A percentile compares a stretch with the other conserved stretches of the same genome.
Conservation (phyloP, 2,113 vertebrate species). For the Axis porcinus region DNA sequence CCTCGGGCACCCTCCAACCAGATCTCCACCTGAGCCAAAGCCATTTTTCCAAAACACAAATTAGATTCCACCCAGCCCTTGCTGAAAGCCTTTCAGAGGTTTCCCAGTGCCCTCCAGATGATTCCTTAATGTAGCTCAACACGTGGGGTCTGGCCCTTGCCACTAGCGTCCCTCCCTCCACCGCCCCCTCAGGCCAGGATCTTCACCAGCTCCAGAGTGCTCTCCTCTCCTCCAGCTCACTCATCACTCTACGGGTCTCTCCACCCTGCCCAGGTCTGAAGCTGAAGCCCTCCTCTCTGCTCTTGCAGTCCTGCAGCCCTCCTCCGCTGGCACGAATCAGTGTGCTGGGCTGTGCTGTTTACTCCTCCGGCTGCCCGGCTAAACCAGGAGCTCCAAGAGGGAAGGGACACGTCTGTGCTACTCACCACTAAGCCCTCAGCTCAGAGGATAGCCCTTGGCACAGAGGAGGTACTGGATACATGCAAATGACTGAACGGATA, state of each 20-base stretch:
- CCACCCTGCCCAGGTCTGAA: background rate
- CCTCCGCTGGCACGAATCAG: background rate
- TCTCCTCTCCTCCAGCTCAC: background rate
- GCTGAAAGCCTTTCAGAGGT: background rate
- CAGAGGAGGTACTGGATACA: background rate
- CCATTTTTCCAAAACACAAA: conserved; percentile 6
- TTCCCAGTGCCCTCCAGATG: background rate
- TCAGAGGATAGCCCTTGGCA: background rate
- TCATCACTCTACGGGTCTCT: background rate
- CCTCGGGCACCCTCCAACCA: background rate
- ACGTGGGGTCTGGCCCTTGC: fast-evolving
- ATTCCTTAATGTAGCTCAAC: background rate
- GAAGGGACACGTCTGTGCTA: background rate
- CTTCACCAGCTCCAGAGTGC: background rate
- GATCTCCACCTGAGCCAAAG: background rate
- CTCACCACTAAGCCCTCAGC: background rate
- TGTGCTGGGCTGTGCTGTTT: background rate
- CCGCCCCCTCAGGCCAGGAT: background rate
- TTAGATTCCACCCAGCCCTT: background rate
- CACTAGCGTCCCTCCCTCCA: background rate
- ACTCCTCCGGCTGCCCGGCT: background rate
- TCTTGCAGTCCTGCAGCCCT: background rate
- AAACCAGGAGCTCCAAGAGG: background rate
- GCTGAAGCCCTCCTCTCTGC: background rate
- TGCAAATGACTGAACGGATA: background rate